These are phyloP conservation scores for Scaptomyza graminum DNA, from an alignment of 1,140 invertebrate genomes.

Conservation along the genomic window DNA sequence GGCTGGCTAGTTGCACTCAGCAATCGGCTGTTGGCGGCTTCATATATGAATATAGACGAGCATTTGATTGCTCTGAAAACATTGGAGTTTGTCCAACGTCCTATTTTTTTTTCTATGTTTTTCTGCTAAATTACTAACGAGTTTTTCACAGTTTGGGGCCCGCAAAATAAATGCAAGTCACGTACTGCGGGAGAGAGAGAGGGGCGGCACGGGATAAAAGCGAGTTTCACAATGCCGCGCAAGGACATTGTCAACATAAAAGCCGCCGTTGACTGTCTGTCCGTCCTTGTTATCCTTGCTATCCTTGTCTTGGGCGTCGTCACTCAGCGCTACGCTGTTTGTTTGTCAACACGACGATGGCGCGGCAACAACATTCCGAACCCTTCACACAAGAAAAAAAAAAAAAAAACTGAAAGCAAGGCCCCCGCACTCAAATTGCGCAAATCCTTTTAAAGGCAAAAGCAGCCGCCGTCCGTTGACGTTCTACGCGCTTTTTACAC, in stretches of 20 bases:
- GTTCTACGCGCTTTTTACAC: constrained; percentile 57
- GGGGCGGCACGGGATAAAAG: constrained; percentile 33
- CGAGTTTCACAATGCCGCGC: constrained; percentile 58
- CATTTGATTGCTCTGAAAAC: constrained; percentile 74
- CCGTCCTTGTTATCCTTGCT: constrained; percentile 49
- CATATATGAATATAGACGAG: constrained; percentile 74
- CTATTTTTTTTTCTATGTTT: not conserved
- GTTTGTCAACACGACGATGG: constrained; percentile 48
- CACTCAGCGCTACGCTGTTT: constrained; percentile 73
- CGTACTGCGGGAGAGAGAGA: constrained; percentile 39
- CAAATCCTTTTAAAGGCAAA: constrained; percentile 77
- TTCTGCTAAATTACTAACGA: constrained; percentile 77
- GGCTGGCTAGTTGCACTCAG: constrained; percentile 30
- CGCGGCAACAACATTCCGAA: constrained; percentile 26
- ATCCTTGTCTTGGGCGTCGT: constrained; percentile 74
- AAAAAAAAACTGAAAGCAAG: constrained; percentile 11
- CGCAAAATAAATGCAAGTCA: constrained; percentile 76
- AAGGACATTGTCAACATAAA: constrained; percentile 82
- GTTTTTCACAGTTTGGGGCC: constrained; percentile 56
- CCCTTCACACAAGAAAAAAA: constrained; percentile 19
- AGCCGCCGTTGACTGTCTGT: constrained; percentile 52
- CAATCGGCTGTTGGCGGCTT: constrained; percentile 7
- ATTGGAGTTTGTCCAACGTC: constrained; percentile 14
- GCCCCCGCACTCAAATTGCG: constrained; percentile 66
- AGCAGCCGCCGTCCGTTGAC: constrained; percentile 43